phyloP scores from a whole-genome alignment of 2,888 invertebrate species.

The Drosophila neotestacea region DNA sequence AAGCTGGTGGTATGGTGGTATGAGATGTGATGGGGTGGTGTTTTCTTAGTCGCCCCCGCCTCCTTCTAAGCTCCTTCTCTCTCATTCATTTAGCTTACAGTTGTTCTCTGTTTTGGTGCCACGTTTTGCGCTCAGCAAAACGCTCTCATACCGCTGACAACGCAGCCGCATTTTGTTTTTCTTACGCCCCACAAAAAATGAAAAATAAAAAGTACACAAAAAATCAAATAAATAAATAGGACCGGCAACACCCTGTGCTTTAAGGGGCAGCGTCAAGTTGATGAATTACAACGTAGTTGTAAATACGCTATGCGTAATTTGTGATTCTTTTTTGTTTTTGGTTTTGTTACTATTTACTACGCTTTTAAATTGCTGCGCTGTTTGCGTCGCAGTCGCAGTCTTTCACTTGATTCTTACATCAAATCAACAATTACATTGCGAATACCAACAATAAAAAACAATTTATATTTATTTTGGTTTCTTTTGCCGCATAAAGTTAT shows the following conservation, averaged over 20 bases:
- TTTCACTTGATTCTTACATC: neutral
- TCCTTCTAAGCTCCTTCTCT: slow-evolving; percentile 25
- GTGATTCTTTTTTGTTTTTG: neutral
- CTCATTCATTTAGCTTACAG: slow-evolving; percentile 20
- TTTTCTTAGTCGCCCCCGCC: slow-evolving; percentile 27
- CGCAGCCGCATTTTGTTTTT: slow-evolving; percentile 72
- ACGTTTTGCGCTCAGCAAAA: slow-evolving; percentile 48
- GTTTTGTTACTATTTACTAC: slow-evolving; percentile 61
- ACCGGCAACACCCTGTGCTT: slow-evolving; percentile 40
- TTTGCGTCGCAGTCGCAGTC: slow-evolving; percentile 22
- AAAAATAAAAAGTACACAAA: neutral
- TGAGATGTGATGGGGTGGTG: slow-evolving; percentile 22
- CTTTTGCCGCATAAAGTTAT: slow-evolving; percentile 59
- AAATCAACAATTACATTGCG: slow-evolving; percentile 8
- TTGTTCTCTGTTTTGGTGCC: slow-evolving; percentile 54
- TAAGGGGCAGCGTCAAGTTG: slow-evolving; percentile 41
- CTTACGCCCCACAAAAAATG: slow-evolving; percentile 40
- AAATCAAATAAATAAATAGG: slow-evolving; percentile 8
- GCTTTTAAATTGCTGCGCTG: slow-evolving; percentile 55
- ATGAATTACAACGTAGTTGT: slow-evolving; percentile 73
- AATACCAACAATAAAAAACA: slow-evolving; percentile 29
- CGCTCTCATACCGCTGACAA: slow-evolving; percentile 47
- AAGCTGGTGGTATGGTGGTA: slow-evolving; percentile 11
- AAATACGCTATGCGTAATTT: slow-evolving; percentile 47
- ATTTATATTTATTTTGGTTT: slow-evolving; percentile 48